Base-by-base conservation (phyloP, 2,797 vertebrate species). In the Pseudochromis fuscus region DNA sequence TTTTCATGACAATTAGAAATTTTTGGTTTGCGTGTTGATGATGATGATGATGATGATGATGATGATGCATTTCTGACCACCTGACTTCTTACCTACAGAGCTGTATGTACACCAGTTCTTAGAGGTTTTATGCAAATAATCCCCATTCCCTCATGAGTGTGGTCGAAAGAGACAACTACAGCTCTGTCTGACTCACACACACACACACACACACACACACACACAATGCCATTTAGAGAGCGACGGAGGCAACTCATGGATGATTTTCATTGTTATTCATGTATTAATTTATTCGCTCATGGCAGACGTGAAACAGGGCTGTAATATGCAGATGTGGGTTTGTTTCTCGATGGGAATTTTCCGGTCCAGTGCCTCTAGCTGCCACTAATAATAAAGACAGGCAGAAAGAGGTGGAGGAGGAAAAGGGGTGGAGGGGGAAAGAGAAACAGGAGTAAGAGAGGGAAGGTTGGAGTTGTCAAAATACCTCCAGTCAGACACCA, bases 201-300 rank as follows among this genome's bases (percentile, higher is more conserved):
- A 67, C 64, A 56, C 27, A 57, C 64, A 62, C 67, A 68, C 35
- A 75, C 55, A 48, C 16, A 60, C 61, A 45, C 79, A 70, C 53
- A 79, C 76, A 72, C 69, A 12, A 1, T 80, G 83, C 73, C 87
- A 85, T 88, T 91, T 88, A 89, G 73, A 82, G 73, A 88, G 80
- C 72, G n/a, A 72, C 72, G 21, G 78, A 77, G 72, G 84, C 77
- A 62, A 83, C 76, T 91, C 86, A 79, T 76, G 81, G 72, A 69
- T 89, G 89, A 90, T 87, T 91, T 89, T 91, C 90, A 94, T 93
- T 94, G 91, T 93, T 92, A 94, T 94, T 94, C 92, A 94, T 94
- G 88, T 91, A 93, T 94, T 94, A 94, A 94, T 94, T 93, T 94
- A 94, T 94, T 91, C 91, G 70, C 80, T 87, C 82, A 65, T 77